Conservation (phyloP, 2,888 invertebrate species). For the Drosophila nigricruria region DNA sequence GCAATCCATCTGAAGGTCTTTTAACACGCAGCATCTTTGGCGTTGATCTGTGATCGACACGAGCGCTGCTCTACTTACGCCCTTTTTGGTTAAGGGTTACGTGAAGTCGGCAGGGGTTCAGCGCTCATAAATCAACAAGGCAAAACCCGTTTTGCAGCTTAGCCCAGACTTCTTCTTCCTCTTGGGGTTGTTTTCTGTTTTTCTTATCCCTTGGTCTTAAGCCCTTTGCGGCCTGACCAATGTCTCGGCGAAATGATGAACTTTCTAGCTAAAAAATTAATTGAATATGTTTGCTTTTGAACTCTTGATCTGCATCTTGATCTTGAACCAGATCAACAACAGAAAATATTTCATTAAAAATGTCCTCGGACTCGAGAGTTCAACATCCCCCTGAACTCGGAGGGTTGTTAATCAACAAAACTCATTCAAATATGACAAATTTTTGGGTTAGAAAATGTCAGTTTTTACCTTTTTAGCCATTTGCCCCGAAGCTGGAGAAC, state of each 20-base stretch:
- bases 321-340: slow-evolving; percentile 25
- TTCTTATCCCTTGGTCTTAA: not conserved
- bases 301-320: slow-evolving; percentile 63
- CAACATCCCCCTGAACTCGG: slow-evolving; percentile 44
- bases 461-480: slow-evolving; percentile 28
- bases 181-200: slow-evolving; percentile 47
- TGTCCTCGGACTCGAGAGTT: slow-evolving; percentile 45
- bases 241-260: slow-evolving; percentile 59
- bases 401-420: slow-evolving; percentile 38
- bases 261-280: slow-evolving; percentile 59
- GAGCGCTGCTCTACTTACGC: slow-evolving; percentile 50
- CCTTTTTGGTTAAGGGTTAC: slow-evolving; percentile 39
- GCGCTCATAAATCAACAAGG: slow-evolving; percentile 66
- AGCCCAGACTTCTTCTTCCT: slow-evolving; percentile 10
- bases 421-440: slow-evolving; percentile 55
- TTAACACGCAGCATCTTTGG: slow-evolving; percentile 62
- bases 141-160: slow-evolving; percentile 71
- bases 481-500: not conserved
- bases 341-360: slow-evolving; percentile 68
- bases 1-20: slow-evolving; percentile 44
- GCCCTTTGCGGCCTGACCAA: slow-evolving; percentile 41
- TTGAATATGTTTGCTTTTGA: slow-evolving; percentile 64
- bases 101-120: slow-evolving; percentile 52
- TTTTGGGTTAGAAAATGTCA: slow-evolving; percentile 76
- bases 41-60: slow-evolving; percentile 8